Evolutionary conservation across 1,140 invertebrate species (phyloP), one percentile per base, ranked within the genome.

Genomic region (Lethrus apterus): DNA sequence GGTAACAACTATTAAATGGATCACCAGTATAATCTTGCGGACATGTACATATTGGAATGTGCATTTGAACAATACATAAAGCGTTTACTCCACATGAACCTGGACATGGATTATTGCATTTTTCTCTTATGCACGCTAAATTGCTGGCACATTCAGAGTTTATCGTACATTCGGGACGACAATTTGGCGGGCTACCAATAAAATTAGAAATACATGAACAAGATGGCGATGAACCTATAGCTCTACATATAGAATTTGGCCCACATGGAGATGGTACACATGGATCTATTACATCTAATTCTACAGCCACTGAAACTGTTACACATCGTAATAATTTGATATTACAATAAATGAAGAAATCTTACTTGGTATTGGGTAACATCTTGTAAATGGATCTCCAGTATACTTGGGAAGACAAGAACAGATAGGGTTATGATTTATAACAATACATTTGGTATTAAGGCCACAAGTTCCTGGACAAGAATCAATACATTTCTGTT

Each of bases 401-500:
- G 76, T 72, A 41, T 81, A 77, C 43, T 79, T 79, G 18, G 68
- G 57, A 35, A 73, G 75, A 62, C 86, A 89, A 15, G 71, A 72
- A 60, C 87, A 90, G 13, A 87, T 76, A 3, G 78, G 73, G 56
- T 66, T 74, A 42, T 78, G 75, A 50, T 70, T 68, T 2, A 77
- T 65, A 2, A 84, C 80, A 55, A 77, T 71, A 59, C 85, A 89
- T 34, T 78, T 73, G 0, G 84, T 78, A 57, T 80, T 77, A 7
- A 76, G 64, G 5, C 87, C 87, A 65, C 88, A 92, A 9, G 79
- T 76, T 44, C 83, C 83, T 9, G 76, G 73, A 50, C 87, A 90
- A n/a, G 86, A 85, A 61, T 89, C 79, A 23, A 75, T 70, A 60
- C 87, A 90, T 69, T 84, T 85, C 57, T 86, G 76, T 64, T 84